These are phyloP conservation scores for Okapia johnstoni DNA, from an alignment of 2,113 vertebrate genomes.

Conservation along the genomic window DNA sequence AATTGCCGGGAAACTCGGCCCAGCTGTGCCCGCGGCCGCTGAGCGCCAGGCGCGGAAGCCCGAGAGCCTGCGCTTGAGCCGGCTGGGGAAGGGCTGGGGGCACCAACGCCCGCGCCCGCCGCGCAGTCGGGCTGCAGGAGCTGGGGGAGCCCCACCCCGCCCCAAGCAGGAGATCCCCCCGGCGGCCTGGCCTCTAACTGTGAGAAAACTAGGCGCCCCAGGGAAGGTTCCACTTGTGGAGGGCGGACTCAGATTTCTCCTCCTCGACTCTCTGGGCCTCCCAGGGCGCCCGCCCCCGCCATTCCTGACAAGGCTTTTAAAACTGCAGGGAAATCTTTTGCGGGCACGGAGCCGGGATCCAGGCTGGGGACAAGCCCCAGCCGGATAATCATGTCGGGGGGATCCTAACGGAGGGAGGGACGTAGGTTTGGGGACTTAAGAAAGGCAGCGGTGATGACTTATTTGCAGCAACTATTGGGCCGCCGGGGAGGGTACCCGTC, in stretches of 20 bases:
- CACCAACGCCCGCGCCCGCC: neutral
- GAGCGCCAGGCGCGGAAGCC: neutral
- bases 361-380: neutral
- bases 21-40: neutral
- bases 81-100: neutral
- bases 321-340: neutral
- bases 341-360: neutral
- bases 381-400: neutral
- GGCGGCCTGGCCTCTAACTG: neutral
- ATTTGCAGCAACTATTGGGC: neutral
- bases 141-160: neutral
- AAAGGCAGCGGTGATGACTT: neutral
- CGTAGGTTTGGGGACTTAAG: neutral
- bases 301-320: neutral
- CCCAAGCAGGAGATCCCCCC: neutral
- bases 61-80: neutral
- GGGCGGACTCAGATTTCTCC: conserved; percentile 1
- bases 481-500: fast-evolving
- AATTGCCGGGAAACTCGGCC: neutral
- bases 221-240: neutral
- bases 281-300: neutral
- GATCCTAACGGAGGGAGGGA: too few species aligned
- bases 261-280: neutral
- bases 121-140: fast-evolving
- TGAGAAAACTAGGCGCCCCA: conserved; percentile 40